phyloP scores from a whole-genome alignment of 2,888 invertebrate genomes.

The Phortica okadai region DNA sequence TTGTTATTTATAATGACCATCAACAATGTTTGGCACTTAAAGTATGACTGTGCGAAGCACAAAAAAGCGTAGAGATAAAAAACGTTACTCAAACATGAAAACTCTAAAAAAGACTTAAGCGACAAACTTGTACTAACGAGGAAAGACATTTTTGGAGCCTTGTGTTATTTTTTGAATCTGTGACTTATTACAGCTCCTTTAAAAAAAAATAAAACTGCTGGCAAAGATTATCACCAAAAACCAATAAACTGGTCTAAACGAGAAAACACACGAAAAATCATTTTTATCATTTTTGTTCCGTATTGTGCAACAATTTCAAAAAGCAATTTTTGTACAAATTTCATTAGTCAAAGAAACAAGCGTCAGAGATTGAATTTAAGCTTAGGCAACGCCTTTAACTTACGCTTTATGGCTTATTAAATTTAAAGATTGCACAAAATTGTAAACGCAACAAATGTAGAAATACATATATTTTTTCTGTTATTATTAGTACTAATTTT shows the following conservation, averaged over 20 bases:
- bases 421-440: conserved; percentile 4
- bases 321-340: too few species aligned
- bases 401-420: not conserved
- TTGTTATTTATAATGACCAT: conserved; percentile 11
- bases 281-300: not conserved
- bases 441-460: not conserved
- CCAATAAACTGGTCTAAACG: not conserved
- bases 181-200: not conserved
- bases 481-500: too few species aligned
- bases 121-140: not conserved
- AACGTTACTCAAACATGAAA: not conserved
- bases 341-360: too few species aligned
- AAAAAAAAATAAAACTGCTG: not conserved
- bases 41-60: not conserved
- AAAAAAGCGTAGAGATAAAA: not conserved
- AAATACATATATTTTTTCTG: not conserved
- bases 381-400: not conserved
- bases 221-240: not conserved
- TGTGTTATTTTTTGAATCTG: not conserved
- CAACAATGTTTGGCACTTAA: not conserved
- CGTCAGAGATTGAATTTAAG: too few species aligned
- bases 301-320: too few species aligned
- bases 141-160: not conserved
- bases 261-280: not conserved
- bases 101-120: conserved; percentile 14